phyloP scores from a whole-genome alignment of 2,797 vertebrate species.

The Sylvia borin region DNA sequence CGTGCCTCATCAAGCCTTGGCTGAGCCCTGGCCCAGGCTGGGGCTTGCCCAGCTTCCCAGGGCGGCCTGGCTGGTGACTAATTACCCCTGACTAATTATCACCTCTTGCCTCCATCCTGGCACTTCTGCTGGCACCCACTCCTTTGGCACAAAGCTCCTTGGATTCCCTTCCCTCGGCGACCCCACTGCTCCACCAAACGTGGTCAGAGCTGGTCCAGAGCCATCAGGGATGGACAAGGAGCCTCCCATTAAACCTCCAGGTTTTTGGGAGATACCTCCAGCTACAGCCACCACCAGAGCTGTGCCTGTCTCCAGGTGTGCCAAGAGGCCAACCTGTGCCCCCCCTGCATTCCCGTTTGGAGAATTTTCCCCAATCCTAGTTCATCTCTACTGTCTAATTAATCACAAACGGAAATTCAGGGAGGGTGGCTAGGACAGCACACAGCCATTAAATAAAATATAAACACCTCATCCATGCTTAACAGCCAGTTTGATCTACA shows the following conservation, averaged over 20 bases:
- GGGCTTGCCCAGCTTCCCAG: not conserved
- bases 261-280: not conserved
- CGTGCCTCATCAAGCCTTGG: not conserved
- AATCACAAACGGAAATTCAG: not conserved
- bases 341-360: accelerated
- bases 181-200: accelerated
- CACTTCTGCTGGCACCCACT: not conserved
- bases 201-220: not conserved
- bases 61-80: not conserved
- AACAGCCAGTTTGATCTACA: not conserved
- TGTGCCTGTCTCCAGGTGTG: not conserved
- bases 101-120: not conserved
- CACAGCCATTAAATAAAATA: constrained; percentile 50
- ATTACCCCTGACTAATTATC: not conserved
- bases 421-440: not conserved
- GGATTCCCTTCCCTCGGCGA: not conserved
- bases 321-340: not conserved
- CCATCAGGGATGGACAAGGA: not conserved
- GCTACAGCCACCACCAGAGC: accelerated
- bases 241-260: not conserved
- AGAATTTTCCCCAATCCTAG: not conserved
- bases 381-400: not conserved
- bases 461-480: constrained; percentile 38
- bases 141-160: not conserved
- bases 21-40: not conserved